Evolutionary conservation across 2,888 invertebrate species (phyloP), one percentile per base, ranked within the genome.

Genomic region (Pycnomerus fuliginosus): DNA sequence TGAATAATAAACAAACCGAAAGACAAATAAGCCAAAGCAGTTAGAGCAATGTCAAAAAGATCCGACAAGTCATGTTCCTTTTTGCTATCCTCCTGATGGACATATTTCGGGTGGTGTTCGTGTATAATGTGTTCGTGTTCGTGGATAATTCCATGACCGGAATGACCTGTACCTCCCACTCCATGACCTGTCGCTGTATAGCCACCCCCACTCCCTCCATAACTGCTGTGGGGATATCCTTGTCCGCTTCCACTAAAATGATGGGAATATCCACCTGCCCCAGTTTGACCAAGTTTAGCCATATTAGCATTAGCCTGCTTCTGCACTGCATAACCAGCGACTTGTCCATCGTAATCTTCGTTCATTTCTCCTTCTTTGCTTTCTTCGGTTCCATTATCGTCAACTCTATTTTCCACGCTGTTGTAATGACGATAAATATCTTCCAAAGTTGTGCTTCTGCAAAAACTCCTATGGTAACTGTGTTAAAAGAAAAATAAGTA

Each of bases 1-100:
- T 90, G 88, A 29, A 90, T 75, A 8, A 87, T 75, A 57, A 90
- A 90, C 75, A 88, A 80, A 16, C 87, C 87, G 58, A 90, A 90
- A 0, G 89, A 85, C 5, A 90, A 68, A 62, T 86, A 90, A 0
- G 90, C 90, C 22, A 90, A 76, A 0, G 88, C 88, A 0, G 90
- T 90, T 14, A 90, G 74, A 0, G 88, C 87, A 45, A 90, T 82
- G 47, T 90, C 89, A 56, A 88, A 87, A 23, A 90, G 77, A 56
- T 90, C 85, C 5, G 79, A 79, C 14, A 89, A 67, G 0, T 82
- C 80, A 13, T 89, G 74, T 4, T 83, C 82, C 47, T 81, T 67
- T 25, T 64, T 60, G 15, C 59, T 48, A 14, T 60, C 58, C 2
- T 58, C 56, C n/a, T 56, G 55, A 12, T 25, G 7, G 25, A 10